Base-by-base conservation (phyloP, 1,140 invertebrate species). In the Drosophila nigromelanica region DNA sequence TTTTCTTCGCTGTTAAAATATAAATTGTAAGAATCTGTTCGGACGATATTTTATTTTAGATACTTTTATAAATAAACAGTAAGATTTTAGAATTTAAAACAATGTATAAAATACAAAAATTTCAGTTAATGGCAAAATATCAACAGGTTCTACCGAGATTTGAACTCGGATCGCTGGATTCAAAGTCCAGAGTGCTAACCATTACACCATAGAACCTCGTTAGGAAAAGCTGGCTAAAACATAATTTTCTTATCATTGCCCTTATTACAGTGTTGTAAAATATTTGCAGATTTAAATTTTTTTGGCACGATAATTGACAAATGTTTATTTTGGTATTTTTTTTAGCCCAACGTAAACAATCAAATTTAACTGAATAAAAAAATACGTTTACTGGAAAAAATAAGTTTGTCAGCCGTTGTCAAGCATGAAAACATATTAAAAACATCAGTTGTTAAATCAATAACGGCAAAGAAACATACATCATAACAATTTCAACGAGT, bases 141-240 rank as follows among this genome's bases (percentile, higher is more conserved):
- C 4, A 18, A 1, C 27, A 95, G 95, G 95, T 95, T 94, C 95
- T 94, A 95, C 95, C 95, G 95, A 95, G 95, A 95, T 95, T 95
- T 95, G 95, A 95, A 96, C 95, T 96, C 95, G 95, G 95, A 96
- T 96, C 95, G 95, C 95, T 96, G 95, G 95, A 96, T 96, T 96
- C 95, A 96, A 94, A 96, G 95, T 96, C 95, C 96, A 96, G 95
- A 96, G 95, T 96, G 95, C 96, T 96, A 95, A 96, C 96, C 96
- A 96, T 96, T 96, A 96, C 95, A 96, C 95, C 95, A 96, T 95
- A 94, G 95, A 94, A 96, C 91, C 91, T 33, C n/a, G 40, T 42
- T 78, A 47, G 0, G 1, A 5, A 4, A 1, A 0, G 1, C 4
- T 6, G 58, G 81, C 81, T 47, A 80, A 85, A 85, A 50, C 56